A percentile compares a stretch with the other conserved stretches of the same genome.
These are phyloP conservation scores for Chloroclysta siterata DNA, from an alignment of 2,888 invertebrate genomes.

Conservation along the genomic window DNA sequence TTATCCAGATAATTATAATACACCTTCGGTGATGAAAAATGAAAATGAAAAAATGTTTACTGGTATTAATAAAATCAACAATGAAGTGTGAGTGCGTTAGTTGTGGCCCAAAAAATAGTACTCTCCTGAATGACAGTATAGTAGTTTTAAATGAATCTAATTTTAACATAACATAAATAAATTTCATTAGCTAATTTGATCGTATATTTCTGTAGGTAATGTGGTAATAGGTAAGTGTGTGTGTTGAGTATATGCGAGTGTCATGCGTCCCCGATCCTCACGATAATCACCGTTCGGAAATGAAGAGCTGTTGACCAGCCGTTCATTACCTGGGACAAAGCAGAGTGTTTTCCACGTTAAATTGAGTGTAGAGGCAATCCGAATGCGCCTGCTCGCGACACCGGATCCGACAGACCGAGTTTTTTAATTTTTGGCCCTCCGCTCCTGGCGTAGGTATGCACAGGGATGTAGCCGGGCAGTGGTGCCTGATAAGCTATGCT, in stretches of 20 bases:
- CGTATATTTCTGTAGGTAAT: no score
- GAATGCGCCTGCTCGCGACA: slow-evolving; percentile 75
- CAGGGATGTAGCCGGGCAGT: slow-evolving; percentile 10
- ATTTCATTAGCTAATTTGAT: no score
- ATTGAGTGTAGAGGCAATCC: slow-evolving; percentile 81
- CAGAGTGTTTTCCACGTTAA: slow-evolving; percentile 80
- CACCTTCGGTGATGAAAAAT: no score
- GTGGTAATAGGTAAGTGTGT: no score
- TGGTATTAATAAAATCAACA: no score
- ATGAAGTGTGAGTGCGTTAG: no score
- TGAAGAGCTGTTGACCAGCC: slow-evolving; percentile 57
- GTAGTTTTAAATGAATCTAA: no score
- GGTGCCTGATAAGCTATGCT: background rate
- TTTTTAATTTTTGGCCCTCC: slow-evolving; percentile 77
- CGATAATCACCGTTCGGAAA: slow-evolving; percentile 50
- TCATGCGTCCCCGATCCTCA: slow-evolving; percentile 38
- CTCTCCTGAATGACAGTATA: no score
- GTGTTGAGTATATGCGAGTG: background rate
- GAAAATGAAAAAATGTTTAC: no score
- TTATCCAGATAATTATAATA: no score
- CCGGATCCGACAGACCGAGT: slow-evolving; percentile 63
- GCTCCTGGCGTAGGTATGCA: slow-evolving; percentile 41
- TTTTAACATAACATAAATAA: no score
- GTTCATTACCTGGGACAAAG: slow-evolving; percentile 79
- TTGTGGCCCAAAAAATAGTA: no score